These are phyloP conservation scores for Cochlearius cochlearius DNA, from an alignment of 2,113 vertebrate species.

Conservation along the genomic window DNA sequence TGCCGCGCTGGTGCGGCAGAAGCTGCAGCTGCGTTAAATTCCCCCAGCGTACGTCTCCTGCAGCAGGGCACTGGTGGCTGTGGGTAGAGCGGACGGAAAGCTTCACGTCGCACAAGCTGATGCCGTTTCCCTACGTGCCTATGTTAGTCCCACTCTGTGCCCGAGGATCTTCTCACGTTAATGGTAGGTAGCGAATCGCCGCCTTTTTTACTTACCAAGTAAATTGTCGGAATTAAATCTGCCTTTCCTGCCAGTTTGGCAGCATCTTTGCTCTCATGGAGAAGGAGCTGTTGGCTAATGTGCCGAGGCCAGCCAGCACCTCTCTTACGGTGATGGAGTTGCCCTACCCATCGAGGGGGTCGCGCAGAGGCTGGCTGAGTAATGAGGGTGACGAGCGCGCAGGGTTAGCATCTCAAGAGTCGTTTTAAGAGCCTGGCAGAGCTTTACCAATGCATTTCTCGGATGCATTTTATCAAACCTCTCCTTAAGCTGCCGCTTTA, in stretches of 20 bases:
- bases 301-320: fast-evolving
- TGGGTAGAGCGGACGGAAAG: fast-evolving
- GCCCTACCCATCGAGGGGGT: fast-evolving
- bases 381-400: fast-evolving
- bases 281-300: background rate
- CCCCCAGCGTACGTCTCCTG: no score
- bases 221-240: background rate
- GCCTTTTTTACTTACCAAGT: background rate
- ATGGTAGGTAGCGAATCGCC: background rate
- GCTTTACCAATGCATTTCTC: background rate
- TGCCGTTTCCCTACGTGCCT: fast-evolving
- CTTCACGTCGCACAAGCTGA: background rate
- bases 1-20: background rate
- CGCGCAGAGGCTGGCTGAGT: fast-evolving
- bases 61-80: background rate
- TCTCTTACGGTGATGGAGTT: fast-evolving
- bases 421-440: background rate
- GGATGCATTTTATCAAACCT: background rate
- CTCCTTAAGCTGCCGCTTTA: slow-evolving; percentile 23
- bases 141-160: background rate
- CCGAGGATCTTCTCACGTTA: background rate
- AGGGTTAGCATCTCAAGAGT: background rate
- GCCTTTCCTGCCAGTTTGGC: background rate
- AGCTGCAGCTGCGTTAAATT: background rate
- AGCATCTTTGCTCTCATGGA: background rate